Evolutionary conservation across 2,888 invertebrate species (phyloP).

Genomic region (Drosophila borborema): DNA sequence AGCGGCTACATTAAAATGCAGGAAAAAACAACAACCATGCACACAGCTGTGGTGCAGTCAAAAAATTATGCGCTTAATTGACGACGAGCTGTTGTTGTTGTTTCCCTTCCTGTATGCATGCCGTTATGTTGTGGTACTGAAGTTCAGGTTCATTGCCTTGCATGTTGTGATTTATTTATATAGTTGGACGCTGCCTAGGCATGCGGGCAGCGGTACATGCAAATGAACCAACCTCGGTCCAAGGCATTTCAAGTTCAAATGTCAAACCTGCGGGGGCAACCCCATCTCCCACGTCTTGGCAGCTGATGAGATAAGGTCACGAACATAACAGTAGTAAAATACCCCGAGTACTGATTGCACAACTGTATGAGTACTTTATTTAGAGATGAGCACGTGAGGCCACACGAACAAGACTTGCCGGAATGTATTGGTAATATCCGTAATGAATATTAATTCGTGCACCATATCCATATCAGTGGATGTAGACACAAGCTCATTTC

Average conservation of each 20-base stretch:
- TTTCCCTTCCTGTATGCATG: conserved; percentile 40
- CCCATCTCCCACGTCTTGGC: neutral
- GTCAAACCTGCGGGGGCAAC: conserved; percentile 11
- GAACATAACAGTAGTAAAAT: conserved; percentile 26
- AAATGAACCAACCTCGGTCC: conserved; percentile 39
- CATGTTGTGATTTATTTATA: conserved; percentile 69
- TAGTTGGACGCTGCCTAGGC: conserved; percentile 35
- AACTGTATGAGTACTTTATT: neutral
- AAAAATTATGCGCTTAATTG: conserved; percentile 69
- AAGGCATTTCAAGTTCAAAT: conserved; percentile 61
- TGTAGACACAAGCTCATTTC: no score
- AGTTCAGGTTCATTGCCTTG: conserved; percentile 81
- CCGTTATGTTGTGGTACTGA: conserved; percentile 48
- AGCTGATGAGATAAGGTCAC: conserved; percentile 46
- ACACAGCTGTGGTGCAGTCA: conserved; percentile 48
- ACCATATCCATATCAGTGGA: no score
- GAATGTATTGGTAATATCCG: accelerated
- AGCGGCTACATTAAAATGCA: conserved; percentile 59
- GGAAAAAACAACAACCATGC: conserved; percentile 40
- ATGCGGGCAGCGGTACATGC: conserved; percentile 27
- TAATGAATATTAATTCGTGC: neutral
- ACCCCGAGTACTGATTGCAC: neutral
- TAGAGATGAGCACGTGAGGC: neutral
- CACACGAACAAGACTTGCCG: neutral
- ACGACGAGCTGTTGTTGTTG: conserved; percentile 39